These are phyloP conservation scores for Drosophila mulleri DNA, from an alignment of 2,888 invertebrate species.

Conservation along the genomic window DNA sequence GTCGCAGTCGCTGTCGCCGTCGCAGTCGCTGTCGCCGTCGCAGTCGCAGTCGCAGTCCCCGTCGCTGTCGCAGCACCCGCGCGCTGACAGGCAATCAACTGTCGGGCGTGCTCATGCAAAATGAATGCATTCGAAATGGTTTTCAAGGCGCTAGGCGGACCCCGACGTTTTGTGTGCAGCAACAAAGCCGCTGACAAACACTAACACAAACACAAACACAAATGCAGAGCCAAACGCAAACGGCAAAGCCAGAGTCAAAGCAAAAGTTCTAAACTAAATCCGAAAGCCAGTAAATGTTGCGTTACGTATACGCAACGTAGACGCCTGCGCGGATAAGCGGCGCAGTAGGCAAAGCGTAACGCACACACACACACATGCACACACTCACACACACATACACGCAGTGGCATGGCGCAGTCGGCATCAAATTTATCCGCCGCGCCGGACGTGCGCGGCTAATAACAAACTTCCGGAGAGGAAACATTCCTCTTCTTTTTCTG, in stretches of 20 bases:
- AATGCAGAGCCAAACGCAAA: constrained; percentile 29
- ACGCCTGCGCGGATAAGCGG: constrained; percentile 75
- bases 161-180: constrained; percentile 23
- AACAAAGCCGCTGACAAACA: constrained; percentile 36
- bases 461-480: constrained; percentile 83
- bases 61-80: constrained; percentile 5
- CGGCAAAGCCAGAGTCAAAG: constrained; percentile 25
- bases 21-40: constrained; percentile 5
- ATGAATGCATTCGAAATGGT: constrained; percentile 61
- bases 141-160: constrained; percentile 51
- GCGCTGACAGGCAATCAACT: constrained; percentile 69
- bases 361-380: background rate
- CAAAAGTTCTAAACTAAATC: constrained; percentile 26
- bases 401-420: constrained; percentile 19
- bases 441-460: constrained; percentile 81
- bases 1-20: constrained; percentile 12
- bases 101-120: constrained; percentile 53
- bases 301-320: constrained; percentile 69
- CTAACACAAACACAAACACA: constrained; percentile 31
- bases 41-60: background rate
- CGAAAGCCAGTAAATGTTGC: constrained; percentile 24
- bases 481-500: constrained; percentile 38
- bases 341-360: constrained; percentile 41
- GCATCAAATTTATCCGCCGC: constrained; percentile 58
- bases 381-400: background rate